A percentile compares a stretch with the other conserved stretches of the same genome.
Conservation (phyloP, 2,888 invertebrate genomes). For the Brachyptera putata region DNA sequence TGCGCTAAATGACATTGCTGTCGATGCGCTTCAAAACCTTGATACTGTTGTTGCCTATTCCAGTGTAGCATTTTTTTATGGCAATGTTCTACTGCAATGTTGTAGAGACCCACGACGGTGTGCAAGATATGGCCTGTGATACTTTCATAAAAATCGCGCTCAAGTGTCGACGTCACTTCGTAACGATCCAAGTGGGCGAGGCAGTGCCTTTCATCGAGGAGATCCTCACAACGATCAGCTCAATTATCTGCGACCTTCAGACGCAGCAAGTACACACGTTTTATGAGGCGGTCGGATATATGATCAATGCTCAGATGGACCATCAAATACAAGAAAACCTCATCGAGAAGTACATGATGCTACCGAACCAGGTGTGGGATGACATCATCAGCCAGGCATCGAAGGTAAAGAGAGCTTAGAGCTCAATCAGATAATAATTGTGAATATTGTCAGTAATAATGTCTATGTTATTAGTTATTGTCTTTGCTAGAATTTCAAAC, state of each 20-base stretch:
- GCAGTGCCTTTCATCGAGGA: slow-evolving; percentile 98
- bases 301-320: slow-evolving; percentile 96
- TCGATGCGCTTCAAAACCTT: too few species aligned
- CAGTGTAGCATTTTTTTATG: too few species aligned
- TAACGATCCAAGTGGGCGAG: slow-evolving; percentile 93
- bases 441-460: too few species aligned
- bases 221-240: slow-evolving; percentile 91
- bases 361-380: slow-evolving; percentile 98
- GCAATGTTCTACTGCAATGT: too few species aligned
- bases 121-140: slow-evolving; percentile 99
- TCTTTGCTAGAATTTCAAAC: too few species aligned
- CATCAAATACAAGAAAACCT: slow-evolving; percentile 85
- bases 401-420: slow-evolving; percentile 59
- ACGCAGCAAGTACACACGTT: slow-evolving; percentile 99
- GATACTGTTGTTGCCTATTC: too few species aligned
- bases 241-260: slow-evolving; percentile 98
- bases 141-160: slow-evolving; percentile 99
- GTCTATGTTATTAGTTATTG: too few species aligned
- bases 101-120: slow-evolving; percentile 96
- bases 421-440: too few species aligned
- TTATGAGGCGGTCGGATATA: slow-evolving; percentile 98
- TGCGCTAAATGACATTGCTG: too few species aligned
- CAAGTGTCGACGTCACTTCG: slow-evolving; percentile 97
- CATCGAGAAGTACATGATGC: slow-evolving; percentile 94
- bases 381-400: slow-evolving; percentile 96